phyloP scores from a whole-genome alignment of 2,888 invertebrate species.

The Drosophila anomalipes region DNA sequence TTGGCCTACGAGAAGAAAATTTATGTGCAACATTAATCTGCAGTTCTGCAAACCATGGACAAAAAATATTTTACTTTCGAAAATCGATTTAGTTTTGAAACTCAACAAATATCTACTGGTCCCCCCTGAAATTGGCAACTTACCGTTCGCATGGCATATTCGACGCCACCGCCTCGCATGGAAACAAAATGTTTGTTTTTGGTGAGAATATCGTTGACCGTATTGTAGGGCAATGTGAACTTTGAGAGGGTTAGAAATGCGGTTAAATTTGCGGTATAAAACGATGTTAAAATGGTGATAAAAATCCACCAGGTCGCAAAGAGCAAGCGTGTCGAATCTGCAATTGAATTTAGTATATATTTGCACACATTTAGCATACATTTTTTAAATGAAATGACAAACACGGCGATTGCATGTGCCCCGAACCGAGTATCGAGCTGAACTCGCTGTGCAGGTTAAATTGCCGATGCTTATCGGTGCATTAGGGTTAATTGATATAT shows the following conservation, averaged over 20 bases:
- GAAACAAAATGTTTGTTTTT: conserved; percentile 91
- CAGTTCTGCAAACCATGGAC: not conserved
- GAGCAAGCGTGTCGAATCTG: conserved; percentile 92
- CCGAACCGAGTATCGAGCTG: conserved; percentile 22
- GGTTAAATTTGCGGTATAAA: conserved; percentile 96
- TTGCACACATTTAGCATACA: conserved; percentile 3
- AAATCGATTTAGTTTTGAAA: not conserved
- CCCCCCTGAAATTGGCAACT: conserved; percentile 61
- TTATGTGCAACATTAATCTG: not conserved
- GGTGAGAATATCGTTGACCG: conserved; percentile 88
- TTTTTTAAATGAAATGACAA: conserved; percentile 61
- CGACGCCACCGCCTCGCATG: conserved; percentile 89
- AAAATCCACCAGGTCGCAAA: conserved; percentile 97
- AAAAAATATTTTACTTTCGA: not conserved
- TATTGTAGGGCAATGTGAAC: conserved; percentile 92
- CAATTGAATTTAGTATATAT: conserved; percentile 54
- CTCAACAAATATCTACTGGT: not conserved
- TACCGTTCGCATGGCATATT: conserved; percentile 88
- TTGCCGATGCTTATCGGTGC: conserved; percentile 61
- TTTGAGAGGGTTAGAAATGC: conserved; percentile 94
- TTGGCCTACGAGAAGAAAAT: conserved; percentile 70
- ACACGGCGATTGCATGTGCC: conserved; percentile 54
- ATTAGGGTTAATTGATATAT: conserved; percentile 64
- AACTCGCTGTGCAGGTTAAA: conserved; percentile 29
- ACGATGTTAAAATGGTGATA: conserved; percentile 93